A percentile compares a stretch with the other conserved stretches of the same genome.
Evolutionary conservation across 2,797 vertebrate genomes (phyloP).

Genomic region (Gallirallus australis): DNA sequence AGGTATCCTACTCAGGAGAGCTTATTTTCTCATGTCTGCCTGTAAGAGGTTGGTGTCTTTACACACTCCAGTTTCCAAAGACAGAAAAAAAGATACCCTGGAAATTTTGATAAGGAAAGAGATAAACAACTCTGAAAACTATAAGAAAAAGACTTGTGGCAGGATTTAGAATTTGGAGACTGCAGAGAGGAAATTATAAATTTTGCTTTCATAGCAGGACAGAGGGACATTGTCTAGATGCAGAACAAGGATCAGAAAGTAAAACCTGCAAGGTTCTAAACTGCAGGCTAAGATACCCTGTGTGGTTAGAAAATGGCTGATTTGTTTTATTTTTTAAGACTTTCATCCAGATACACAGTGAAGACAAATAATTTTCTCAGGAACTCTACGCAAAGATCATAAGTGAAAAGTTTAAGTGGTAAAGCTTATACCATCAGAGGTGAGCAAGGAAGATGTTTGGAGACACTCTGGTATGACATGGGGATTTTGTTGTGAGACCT

Average conservation of each 20-base stretch:
- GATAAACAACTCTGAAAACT: background rate
- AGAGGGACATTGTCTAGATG: fast-evolving
- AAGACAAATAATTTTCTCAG: background rate
- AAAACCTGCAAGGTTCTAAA: background rate
- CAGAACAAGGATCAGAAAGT: background rate
- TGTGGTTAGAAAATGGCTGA: background rate
- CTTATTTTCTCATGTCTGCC: background rate
- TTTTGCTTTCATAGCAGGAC: background rate
- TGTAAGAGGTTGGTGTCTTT: background rate
- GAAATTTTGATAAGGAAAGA: background rate
- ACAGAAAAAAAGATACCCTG: background rate
- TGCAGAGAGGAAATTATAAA: background rate
- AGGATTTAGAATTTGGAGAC: background rate
- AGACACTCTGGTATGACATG: background rate
- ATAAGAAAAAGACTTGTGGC: background rate
- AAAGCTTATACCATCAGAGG: background rate
- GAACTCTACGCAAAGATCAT: background rate
- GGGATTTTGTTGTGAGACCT: background rate
- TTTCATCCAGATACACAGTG: background rate
- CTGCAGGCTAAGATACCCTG: background rate
- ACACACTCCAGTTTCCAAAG: background rate
- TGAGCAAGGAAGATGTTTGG: background rate
- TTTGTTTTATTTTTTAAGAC: background rate
- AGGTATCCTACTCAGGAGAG: background rate
- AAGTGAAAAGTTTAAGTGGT: background rate